Percentiles rank a stretch among this genome's conserved stretches.
phyloP scores from a whole-genome alignment of 2,113 vertebrate genomes.

The Apaloderma vittatum region DNA sequence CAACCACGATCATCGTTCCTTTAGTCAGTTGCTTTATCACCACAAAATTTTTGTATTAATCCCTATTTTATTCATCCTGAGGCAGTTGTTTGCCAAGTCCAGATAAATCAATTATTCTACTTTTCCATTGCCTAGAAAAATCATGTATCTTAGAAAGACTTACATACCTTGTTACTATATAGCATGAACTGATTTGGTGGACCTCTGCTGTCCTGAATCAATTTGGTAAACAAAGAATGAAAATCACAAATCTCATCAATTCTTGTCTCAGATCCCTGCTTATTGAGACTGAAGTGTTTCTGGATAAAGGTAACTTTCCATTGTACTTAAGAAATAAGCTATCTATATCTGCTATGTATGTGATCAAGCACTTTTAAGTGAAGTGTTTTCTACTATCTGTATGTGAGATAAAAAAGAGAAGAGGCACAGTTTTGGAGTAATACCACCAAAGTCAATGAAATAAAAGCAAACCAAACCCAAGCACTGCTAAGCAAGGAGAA shows the following conservation, averaged over 20 bases:
- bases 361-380: neutral
- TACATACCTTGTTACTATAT: neutral
- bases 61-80: neutral
- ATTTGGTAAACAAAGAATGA: neutral
- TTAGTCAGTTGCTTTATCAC: neutral
- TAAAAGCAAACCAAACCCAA: constrained; percentile 35
- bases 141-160: neutral
- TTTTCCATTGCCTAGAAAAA: neutral
- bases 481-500: neutral
- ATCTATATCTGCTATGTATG: neutral
- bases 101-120: neutral
- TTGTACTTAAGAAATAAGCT: neutral
- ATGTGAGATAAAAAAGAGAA: neutral
- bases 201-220: neutral
- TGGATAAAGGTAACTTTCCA: neutral
- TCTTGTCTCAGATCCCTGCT: neutral
- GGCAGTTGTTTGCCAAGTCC: neutral
- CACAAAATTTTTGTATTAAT: neutral
- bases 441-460: neutral
- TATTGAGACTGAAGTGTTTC: neutral
- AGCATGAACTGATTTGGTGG: neutral
- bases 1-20: neutral
- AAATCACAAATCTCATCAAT: neutral
- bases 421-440: neutral
- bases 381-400: neutral